Percentiles rank a stretch among this genome's conserved stretches.
Conservation (phyloP, 2,113 vertebrate genomes). For the Gallinago media region DNA sequence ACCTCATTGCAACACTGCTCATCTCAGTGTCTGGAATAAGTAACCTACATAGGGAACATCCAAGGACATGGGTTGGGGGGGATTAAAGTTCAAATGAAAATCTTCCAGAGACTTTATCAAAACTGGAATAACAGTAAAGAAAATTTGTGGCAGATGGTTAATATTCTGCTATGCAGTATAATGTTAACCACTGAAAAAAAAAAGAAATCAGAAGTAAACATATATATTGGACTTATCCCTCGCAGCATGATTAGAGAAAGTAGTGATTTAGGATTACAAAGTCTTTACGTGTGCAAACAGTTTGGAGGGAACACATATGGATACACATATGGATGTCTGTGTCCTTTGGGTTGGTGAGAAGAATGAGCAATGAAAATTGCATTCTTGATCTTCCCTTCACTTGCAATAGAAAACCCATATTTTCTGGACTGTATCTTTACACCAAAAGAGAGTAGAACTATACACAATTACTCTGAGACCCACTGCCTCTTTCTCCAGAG, state of each 20-base stretch:
- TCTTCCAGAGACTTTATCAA: constrained; percentile 4
- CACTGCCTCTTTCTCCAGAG: background rate
- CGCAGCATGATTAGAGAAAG: background rate
- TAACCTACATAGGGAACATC: background rate
- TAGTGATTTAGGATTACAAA: background rate
- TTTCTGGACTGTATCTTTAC: background rate
- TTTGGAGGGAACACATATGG: background rate
- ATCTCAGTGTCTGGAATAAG: background rate
- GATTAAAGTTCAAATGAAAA: background rate
- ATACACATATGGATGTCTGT: background rate
- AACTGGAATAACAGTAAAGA: background rate
- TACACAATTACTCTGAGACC: background rate
- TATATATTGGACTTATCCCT: background rate
- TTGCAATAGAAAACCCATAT: background rate
- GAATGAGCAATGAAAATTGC: background rate
- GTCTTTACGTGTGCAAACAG: background rate
- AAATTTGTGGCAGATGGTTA: background rate
- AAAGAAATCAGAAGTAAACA: background rate
- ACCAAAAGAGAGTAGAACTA: background rate
- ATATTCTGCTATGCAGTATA: background rate
- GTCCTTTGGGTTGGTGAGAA: background rate
- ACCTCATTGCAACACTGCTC: background rate
- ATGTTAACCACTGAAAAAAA: background rate
- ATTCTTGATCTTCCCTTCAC: background rate
- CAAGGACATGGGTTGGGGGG: no score